Conservation (phyloP, 2,113 vertebrate species). For the Sylvilagus bachmani region DNA sequence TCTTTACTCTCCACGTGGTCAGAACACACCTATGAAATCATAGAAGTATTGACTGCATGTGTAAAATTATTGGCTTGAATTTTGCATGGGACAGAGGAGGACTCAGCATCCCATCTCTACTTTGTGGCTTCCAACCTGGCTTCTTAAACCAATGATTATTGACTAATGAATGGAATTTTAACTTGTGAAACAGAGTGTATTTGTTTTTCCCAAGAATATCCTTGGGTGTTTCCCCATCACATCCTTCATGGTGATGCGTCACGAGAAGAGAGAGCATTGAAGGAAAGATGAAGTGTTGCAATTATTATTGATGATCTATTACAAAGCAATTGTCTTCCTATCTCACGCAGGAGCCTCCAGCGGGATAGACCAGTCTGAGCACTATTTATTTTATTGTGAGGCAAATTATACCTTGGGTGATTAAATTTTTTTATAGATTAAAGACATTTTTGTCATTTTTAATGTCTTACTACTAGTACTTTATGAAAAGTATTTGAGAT, state of each 20-base stretch:
- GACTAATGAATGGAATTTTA: fast-evolving
- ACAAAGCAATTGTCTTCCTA: slow-evolving; percentile 35
- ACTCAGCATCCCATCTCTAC: background rate
- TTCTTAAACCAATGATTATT: background rate
- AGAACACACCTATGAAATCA: background rate
- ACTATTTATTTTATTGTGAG: slow-evolving; percentile 80
- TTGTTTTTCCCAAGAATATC: background rate
- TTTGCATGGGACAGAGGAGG: background rate
- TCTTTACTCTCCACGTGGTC: too few species aligned
- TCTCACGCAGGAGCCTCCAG: slow-evolving; percentile 48
- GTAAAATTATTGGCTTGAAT: fast-evolving
- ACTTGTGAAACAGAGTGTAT: background rate
- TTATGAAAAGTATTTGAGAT: slow-evolving; percentile 87
- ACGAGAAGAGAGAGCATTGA: background rate
- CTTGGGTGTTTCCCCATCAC: too few species aligned
- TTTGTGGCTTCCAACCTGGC: background rate
- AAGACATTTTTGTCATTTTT: slow-evolving; percentile 93
- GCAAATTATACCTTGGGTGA: slow-evolving; percentile 82
- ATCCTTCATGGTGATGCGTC: slow-evolving; percentile 8
- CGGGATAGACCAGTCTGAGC: slow-evolving; percentile 78
- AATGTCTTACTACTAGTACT: slow-evolving; percentile 90
- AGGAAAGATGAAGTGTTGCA: background rate
- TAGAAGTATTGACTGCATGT: fast-evolving
- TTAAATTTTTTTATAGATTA: slow-evolving; percentile 88
- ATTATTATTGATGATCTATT: slow-evolving; percentile 40